Evolutionary conservation across 2,888 invertebrate genomes (phyloP).

Genomic region (Julus scanicus): DNA sequence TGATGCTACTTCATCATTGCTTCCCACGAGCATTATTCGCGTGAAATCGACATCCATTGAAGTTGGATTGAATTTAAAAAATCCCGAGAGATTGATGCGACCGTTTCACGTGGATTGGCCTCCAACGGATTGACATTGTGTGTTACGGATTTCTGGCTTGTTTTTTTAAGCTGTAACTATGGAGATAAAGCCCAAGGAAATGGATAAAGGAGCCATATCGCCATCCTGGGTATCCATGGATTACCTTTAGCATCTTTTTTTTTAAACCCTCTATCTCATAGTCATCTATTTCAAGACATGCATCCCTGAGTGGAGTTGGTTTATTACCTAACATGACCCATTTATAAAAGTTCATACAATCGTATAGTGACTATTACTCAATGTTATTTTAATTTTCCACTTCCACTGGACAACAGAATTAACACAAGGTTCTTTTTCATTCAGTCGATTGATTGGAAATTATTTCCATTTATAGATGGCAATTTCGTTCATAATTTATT

Average conservation of each 20-base stretch:
- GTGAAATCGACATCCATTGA: neutral
- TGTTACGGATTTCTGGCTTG: neutral
- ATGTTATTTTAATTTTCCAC: neutral
- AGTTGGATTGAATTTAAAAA: neutral
- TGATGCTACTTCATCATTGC: neutral
- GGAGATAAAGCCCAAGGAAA: conserved; percentile 13
- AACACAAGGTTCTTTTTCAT: too few species aligned
- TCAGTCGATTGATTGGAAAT: too few species aligned
- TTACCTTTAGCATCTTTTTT: neutral
- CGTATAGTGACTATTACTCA: neutral
- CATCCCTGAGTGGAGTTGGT: neutral
- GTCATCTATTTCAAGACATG: neutral
- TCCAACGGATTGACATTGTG: conserved; percentile 11
- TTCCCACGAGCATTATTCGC: neutral
- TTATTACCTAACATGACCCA: neutral
- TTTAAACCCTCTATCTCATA: neutral
- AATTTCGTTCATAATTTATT: too few species aligned
- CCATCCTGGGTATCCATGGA: neutral
- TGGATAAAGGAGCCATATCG: neutral
- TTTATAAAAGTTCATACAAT: neutral
- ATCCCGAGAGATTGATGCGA: neutral
- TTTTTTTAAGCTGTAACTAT: conserved; percentile 12
- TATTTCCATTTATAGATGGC: too few species aligned
- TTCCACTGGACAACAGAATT: neutral
- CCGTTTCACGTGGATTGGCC: neutral